Base-by-base conservation (phyloP, 1,140 invertebrate species). In the Heliconius melpomene region DNA sequence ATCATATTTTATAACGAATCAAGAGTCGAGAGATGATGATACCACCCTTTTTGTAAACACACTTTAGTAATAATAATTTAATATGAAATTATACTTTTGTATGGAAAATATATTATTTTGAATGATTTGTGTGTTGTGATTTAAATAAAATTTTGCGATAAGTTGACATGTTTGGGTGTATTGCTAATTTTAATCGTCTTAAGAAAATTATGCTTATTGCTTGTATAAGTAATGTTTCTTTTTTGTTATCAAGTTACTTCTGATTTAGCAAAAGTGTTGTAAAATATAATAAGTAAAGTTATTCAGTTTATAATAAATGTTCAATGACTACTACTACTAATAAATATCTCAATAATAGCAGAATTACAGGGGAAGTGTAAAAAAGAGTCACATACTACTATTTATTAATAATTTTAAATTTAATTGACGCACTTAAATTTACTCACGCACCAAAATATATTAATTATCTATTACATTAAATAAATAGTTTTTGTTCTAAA, bases 1-100 rank as follows among this genome's bases (percentile, higher is more conserved):
- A 87, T 88, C 86, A 88, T 88, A 89, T 91, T 88, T 88, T 87
- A 89, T 85, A 83, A 77, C 52, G 80, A 74, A 36, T 38, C 80
- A 78, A 60, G 75, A 29, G 74, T 72, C 36, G 54, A 20, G 89
- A 89, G 89, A 18, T 86, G 89, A 72, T 86, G 83, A 78, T 86
- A 87, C 84, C 80, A 52, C 29, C 66, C 70, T 72, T 20, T 20
- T 52, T 52, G 18, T 52, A 52, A 20, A 18, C 7, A 52, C 18
- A 20, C 18, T 52, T 52, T 52, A 52, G 18, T 71, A 71, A 23
- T 36, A 71, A 71, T 71, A 32, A 29, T 71, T 71, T 71, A 7
- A 2, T 72, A 36, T 26, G 23, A 66, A 66, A 13, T 66, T 46
- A 46, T 46, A 23, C n/a, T 60, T 66, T 66, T 29, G n/a, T 66